Conservation (phyloP, 1,140 invertebrate genomes). For the Caenorhabditis latens region DNA sequence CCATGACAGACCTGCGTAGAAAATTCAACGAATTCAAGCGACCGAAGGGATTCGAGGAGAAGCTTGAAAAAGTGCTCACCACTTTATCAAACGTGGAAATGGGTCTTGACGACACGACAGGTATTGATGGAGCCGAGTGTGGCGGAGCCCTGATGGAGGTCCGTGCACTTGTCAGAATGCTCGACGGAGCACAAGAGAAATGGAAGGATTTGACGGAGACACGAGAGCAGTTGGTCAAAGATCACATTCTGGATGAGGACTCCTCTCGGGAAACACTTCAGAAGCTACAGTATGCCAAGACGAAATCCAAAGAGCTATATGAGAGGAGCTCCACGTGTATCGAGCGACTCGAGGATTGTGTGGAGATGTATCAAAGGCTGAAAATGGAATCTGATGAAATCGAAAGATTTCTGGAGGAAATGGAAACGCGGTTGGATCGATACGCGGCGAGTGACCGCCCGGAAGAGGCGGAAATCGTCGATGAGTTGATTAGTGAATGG, state of each 20-base stretch:
- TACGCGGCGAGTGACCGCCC: constrained; percentile 42
- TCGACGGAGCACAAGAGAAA: constrained; percentile 42
- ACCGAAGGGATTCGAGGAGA: constrained; percentile 71
- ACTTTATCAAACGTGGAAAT: constrained; percentile 69
- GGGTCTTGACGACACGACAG: constrained; percentile 71
- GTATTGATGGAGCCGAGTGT: constrained; percentile 56
- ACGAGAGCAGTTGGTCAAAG: constrained; percentile 30
- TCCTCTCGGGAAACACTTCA: constrained; percentile 1
- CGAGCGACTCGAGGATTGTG: constrained; percentile 58
- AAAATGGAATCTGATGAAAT: constrained; percentile 49
- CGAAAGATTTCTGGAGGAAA: constrained; percentile 60
- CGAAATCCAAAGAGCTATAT: constrained; percentile 50
- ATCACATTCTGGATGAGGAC: constrained; percentile 19
- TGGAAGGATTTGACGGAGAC: constrained; percentile 45
- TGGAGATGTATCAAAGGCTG: constrained; percentile 32
- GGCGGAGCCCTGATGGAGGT: constrained; percentile 49
- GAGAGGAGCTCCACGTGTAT: constrained; percentile 37
- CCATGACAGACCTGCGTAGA: constrained; percentile 69
- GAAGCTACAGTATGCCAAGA: constrained; percentile 54
- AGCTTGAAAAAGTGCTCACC: constrained; percentile 67
- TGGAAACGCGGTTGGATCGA: constrained; percentile 46
- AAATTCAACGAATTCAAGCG: constrained; percentile 75
- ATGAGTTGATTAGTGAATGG: constrained; percentile 55
- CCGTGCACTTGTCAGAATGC: constrained; percentile 16
- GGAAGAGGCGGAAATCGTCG: constrained; percentile 32